Conservation (phyloP, 2,113 vertebrate genomes). For the Astatotilapia flaviijosephi region DNA sequence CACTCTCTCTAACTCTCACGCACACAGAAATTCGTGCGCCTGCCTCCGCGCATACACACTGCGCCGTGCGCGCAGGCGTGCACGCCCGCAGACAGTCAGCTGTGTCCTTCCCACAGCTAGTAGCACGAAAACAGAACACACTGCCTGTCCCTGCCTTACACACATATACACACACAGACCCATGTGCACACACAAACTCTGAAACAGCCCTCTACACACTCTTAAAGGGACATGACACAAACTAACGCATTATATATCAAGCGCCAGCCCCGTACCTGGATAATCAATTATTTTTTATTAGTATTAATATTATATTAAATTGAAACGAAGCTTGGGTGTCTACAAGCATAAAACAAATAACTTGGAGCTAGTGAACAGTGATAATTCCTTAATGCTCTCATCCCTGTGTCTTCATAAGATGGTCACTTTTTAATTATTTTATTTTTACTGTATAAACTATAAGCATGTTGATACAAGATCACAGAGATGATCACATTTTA, state of each 20-base stretch:
- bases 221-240: conserved; percentile 62
- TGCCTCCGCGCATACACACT: neutral
- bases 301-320: neutral
- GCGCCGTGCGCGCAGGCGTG: neutral
- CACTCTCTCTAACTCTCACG: neutral
- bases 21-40: neutral
- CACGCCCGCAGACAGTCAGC: conserved; percentile 59
- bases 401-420: neutral
- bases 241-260: neutral
- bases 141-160: conserved; percentile 52
- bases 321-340: neutral
- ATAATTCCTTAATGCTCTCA: neutral
- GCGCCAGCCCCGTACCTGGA: neutral
- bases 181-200: conserved; percentile 31
- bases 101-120: conserved; percentile 69
- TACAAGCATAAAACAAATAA: neutral
- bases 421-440: neutral
- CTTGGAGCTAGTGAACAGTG: neutral
- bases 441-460: neutral
- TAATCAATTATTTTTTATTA: neutral
- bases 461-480: neutral
- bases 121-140: conserved; percentile 64
- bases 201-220: conserved; percentile 55
- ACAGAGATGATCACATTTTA: neutral
- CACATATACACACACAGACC: conserved; percentile 26